Evolutionary conservation across 1,140 invertebrate genomes (phyloP).

Genomic region (Cydia amplana): DNA sequence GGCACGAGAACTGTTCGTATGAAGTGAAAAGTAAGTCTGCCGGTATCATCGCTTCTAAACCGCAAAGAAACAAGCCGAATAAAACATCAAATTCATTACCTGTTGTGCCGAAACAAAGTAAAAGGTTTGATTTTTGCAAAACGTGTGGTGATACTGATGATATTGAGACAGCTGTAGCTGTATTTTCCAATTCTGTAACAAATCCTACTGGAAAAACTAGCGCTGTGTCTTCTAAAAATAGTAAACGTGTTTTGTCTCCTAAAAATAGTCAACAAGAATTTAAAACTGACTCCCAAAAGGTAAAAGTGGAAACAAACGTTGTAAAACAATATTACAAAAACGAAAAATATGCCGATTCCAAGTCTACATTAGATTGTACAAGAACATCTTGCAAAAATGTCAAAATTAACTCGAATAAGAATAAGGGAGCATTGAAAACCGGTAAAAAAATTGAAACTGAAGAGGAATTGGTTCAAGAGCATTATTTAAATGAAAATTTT

Average conservation of each 20-base stretch:
- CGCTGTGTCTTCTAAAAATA: background rate
- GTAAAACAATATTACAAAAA: conserved; percentile 27
- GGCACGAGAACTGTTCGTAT: background rate
- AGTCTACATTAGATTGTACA: conserved; percentile 30
- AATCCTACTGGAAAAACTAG: background rate
- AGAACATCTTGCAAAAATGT: background rate
- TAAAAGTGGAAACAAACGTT: background rate
- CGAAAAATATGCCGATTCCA: conserved; percentile 17
- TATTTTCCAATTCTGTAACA: background rate
- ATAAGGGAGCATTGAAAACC: background rate
- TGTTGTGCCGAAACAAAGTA: conserved; percentile 40
- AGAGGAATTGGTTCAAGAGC: conserved; percentile 48
- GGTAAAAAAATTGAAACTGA: background rate
- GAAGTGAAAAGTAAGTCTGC: conserved; percentile 53
- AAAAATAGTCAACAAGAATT: background rate
- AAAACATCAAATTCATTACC: conserved; percentile 60
- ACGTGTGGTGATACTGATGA: conserved; percentile 56
- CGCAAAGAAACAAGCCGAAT: conserved; percentile 39
- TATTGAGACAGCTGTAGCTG: background rate
- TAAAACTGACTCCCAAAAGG: background rate
- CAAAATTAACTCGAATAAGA: background rate
- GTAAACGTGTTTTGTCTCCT: background rate
- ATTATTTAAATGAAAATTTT: conserved; percentile 69
- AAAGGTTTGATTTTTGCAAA: conserved; percentile 49
- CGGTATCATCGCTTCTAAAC: conserved; percentile 42